Evolutionary conservation across 2,888 invertebrate genomes (phyloP), one percentile per base, ranked within the genome.

Genomic region (Silvanus unidentatus): DNA sequence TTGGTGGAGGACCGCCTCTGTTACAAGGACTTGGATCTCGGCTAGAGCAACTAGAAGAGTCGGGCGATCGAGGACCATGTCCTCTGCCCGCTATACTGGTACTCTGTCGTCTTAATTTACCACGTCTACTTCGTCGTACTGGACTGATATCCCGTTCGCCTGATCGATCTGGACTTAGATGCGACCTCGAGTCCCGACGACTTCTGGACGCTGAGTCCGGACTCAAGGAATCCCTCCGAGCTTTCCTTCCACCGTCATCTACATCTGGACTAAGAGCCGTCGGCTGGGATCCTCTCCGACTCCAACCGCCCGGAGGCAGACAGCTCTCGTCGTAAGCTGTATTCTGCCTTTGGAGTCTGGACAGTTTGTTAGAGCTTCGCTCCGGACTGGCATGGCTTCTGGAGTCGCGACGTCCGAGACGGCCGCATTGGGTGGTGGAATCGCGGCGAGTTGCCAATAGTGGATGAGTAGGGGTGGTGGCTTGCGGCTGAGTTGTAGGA

Each of bases 311-410:
- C 15, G 83, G 83, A 1, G 88, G 88, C 41, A 88, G 77, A 56
- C 78, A 81, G 32, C 86, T 85, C 68, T 93, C 92, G 71, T 93
- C 93, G 63, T 88, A 90, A 29, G 91, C 88, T 4, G 92, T 91
- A 12, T 89, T 88, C 71, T 93, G 93, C 27, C 93, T 77, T 63
- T 89, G 88, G 40, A 92, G 73, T 10, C 76, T 70, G 0, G 66
- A 68, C 27, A 67, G 57, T 44, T 66, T 67, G 36, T 52, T 59
- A 10, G 59, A 46, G 35, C 81, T 74, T n/a, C 82, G 72, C 55
- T 84, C 84, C 0, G 84, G 84, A 63, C 83, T 83, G 0, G 81
- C 81, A 41, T 78, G 76, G 5, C 75, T 74, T 50, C 84, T 75
- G 1, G 84, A 84, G 63, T 86, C 85, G 47, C 84, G 71, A 35